Conservation (phyloP, 2,797 vertebrate species). For the Adrianichthys oophorus region DNA sequence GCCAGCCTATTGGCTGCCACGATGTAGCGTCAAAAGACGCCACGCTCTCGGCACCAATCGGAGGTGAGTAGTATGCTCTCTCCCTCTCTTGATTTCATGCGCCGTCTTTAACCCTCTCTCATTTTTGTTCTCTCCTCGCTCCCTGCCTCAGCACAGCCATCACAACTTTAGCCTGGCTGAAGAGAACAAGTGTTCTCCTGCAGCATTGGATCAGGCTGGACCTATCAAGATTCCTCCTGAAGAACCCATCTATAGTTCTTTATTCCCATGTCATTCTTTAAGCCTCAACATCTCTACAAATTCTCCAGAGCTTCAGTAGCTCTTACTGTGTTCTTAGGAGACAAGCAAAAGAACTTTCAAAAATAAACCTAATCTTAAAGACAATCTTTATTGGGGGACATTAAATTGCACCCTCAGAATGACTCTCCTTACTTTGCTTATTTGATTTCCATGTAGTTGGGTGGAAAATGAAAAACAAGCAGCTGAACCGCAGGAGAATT, state of each 20-base stretch:
- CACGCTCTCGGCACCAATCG: constrained; percentile 55
- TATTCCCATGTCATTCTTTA: constrained; percentile 26
- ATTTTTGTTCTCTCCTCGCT: constrained; percentile 43
- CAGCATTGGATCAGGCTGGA: constrained; percentile 13
- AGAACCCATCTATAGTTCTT: constrained; percentile 27
- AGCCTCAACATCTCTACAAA: constrained; percentile 28
- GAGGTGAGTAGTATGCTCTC: constrained; percentile 53
- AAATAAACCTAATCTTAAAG: constrained; percentile 39
- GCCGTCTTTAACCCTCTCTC: constrained; percentile 60
- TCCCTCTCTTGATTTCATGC: constrained; percentile 44
- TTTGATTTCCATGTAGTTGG: constrained; percentile 18
- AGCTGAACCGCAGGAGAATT: constrained; percentile 58
- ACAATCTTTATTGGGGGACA: too few relatives aligned
- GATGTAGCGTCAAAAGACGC: constrained; percentile 58
- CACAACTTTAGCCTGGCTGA: constrained; percentile 49
- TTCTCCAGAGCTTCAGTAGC: constrained; percentile 22
- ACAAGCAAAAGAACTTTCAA: constrained; percentile 54
- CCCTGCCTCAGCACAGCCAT: constrained; percentile 50
- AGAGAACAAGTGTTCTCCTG: constrained; percentile 15
- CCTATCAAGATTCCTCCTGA: constrained; percentile 19
- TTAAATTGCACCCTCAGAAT: constrained; percentile 27
- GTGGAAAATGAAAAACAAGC: constrained; percentile 13
- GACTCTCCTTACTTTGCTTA: constrained; percentile 44
- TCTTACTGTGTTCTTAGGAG: constrained; percentile 19
- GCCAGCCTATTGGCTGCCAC: constrained; percentile 55